phyloP scores from a whole-genome alignment of 2,797 vertebrate genomes.

The Acanthurus tractus region DNA sequence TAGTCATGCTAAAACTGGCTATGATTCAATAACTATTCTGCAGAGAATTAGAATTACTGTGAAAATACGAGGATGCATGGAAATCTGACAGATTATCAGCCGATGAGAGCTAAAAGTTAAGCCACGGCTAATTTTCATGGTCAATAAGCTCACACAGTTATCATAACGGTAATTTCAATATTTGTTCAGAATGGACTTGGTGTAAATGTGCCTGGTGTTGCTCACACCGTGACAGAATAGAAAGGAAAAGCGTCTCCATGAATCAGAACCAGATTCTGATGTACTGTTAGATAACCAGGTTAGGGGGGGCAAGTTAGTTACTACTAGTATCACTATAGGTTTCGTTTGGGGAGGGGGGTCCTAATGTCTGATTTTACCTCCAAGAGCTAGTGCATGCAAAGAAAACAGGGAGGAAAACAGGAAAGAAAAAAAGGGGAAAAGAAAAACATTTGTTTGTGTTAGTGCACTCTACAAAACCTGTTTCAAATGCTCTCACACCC shows the following conservation, averaged over 20 bases:
- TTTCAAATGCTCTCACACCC: slow-evolving; percentile 64
- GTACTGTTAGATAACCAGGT: slow-evolving; percentile 45
- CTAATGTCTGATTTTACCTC: slow-evolving; percentile 79
- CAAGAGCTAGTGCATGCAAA: slow-evolving; percentile 83
- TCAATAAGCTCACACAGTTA: background rate
- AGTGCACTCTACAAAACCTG: slow-evolving; percentile 66
- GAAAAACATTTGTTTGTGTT: slow-evolving; percentile 63
- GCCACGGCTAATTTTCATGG: too few species aligned
- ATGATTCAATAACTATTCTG: background rate
- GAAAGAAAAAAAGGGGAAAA: slow-evolving; percentile 32
- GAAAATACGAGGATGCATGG: background rate
- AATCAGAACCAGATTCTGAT: slow-evolving; percentile 80
- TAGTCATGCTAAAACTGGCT: background rate
- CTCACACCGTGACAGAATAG: background rate
- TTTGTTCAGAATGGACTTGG: background rate
- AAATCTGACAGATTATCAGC: background rate
- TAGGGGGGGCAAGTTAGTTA: slow-evolving; percentile 41
- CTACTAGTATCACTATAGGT: slow-evolving; percentile 51
- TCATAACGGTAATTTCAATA: background rate
- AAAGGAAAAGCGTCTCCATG: slow-evolving; percentile 45
- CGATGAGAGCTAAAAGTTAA: too few species aligned
- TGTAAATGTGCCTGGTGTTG: background rate
- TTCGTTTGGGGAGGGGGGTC: slow-evolving; percentile 43
- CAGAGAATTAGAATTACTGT: background rate
- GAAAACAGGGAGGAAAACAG: slow-evolving; percentile 39